Conservation (phyloP, 2,113 vertebrate genomes). For the Halcyon senegalensis region DNA sequence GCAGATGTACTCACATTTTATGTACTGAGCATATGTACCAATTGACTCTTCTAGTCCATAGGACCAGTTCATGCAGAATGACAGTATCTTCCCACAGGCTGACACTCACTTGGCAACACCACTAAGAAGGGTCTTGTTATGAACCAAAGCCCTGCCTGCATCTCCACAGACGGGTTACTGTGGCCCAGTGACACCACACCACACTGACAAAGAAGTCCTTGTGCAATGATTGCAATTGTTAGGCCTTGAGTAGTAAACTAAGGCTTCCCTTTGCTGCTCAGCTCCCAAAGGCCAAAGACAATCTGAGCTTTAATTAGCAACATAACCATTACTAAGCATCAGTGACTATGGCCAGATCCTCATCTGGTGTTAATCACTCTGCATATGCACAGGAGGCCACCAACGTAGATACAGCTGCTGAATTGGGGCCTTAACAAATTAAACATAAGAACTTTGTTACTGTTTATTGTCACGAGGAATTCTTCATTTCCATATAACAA, state of each 20-base stretch:
- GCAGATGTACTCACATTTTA: background rate
- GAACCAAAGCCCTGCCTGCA: background rate
- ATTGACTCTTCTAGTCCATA: background rate
- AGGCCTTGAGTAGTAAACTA: background rate
- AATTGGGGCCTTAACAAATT: background rate
- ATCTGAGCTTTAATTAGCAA: slow-evolving; percentile 50
- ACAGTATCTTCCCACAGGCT: background rate
- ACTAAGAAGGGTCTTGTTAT: background rate
- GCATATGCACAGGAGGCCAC: slow-evolving; percentile 42
- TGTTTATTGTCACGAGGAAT: slow-evolving; percentile 57
- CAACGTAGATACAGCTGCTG: slow-evolving; percentile 4
- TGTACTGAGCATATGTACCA: background rate
- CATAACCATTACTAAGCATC: slow-evolving; percentile 18
- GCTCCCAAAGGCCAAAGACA: background rate
- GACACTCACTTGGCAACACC: background rate
- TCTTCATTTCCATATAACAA: slow-evolving; percentile 44
- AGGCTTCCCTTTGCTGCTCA: background rate
- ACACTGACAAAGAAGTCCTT: background rate
- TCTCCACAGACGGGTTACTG: background rate
- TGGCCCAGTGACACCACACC: background rate
- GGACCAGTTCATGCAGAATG: background rate
- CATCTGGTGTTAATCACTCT: slow-evolving; percentile 61
- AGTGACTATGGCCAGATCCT: slow-evolving; percentile 43
- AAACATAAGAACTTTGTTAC: slow-evolving; percentile 4
- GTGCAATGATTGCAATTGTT: background rate